These are phyloP conservation scores for Podarcis siculus DNA, from an alignment of 2,797 vertebrate genomes.

Conservation along the genomic window DNA sequence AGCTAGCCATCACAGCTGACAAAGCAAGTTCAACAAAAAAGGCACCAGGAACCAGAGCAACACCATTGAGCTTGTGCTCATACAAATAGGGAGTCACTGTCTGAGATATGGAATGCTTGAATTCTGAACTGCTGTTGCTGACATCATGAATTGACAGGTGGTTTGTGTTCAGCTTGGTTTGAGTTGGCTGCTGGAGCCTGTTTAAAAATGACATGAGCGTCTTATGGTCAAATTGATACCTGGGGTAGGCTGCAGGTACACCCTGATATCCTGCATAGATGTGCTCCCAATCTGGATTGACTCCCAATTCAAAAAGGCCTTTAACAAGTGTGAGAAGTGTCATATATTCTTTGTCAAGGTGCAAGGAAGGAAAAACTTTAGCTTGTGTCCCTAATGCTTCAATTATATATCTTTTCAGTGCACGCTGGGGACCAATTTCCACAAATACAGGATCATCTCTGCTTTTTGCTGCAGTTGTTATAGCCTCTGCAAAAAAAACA, in stretches of 20 bases:
- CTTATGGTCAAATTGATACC: conserved; percentile 84
- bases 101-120: conserved; percentile 76
- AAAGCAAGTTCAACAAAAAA: conserved; percentile 86
- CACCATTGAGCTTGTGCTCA: conserved; percentile 84
- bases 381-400: conserved; percentile 81
- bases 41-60: conserved; percentile 83
- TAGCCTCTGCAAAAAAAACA: conserved; percentile 82
- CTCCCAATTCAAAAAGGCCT: conserved; percentile 83
- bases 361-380: conserved; percentile 79
- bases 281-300: conserved; percentile 79
- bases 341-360: conserved; percentile 78
- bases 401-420: conserved; percentile 82
- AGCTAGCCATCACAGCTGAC: conserved; percentile 78
- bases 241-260: conserved; percentile 76
- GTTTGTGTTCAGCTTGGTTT: not conserved
- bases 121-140: conserved; percentile 67
- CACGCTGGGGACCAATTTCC: conserved; percentile 85
- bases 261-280: conserved; percentile 80
- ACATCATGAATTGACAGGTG: conserved; percentile 72
- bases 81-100: conserved; percentile 76
- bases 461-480: conserved; percentile 71
- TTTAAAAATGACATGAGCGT: conserved; percentile 78
- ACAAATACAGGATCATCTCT: conserved; percentile 83
- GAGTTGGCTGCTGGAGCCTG: conserved; percentile 36
- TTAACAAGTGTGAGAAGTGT: conserved; percentile 76